These are phyloP conservation scores for Halesus radiatus DNA, from an alignment of 1,140 invertebrate species.

Conservation along the genomic window DNA sequence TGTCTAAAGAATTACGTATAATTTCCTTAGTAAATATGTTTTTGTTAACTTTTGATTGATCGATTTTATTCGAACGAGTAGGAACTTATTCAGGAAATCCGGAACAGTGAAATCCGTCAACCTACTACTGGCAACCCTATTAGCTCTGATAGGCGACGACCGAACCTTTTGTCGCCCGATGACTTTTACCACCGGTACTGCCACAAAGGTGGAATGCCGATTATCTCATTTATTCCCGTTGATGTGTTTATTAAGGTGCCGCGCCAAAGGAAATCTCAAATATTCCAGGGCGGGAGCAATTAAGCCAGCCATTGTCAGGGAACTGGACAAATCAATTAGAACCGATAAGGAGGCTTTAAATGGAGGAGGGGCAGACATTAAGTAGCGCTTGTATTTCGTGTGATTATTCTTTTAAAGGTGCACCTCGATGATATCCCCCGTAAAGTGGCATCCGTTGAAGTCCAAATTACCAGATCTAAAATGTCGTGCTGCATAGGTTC, in stretches of 20 bases:
- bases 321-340: conserved; percentile 32
- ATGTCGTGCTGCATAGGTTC: too few relatives aligned
- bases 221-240: conserved; percentile 34
- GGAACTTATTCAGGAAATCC: too few relatives aligned
- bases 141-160: neutral
- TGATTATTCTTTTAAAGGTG: too few relatives aligned
- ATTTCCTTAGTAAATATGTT: too few relatives aligned
- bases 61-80: too few relatives aligned
- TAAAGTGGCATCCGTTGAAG: too few relatives aligned
- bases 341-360: neutral
- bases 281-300: conserved; percentile 20
- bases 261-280: conserved; percentile 8
- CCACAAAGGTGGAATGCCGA: conserved; percentile 37
- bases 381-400: neutral
- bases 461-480: too few relatives aligned
- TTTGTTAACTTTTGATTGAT: too few relatives aligned
- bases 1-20: too few relatives aligned
- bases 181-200: conserved; percentile 12
- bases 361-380: neutral
- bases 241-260: conserved; percentile 43
- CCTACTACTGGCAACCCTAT: too few relatives aligned
- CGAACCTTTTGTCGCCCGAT: conserved; percentile 22
- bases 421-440: too few relatives aligned
- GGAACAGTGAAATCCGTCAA: too few relatives aligned
- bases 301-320: neutral